Conservation (phyloP, 2,113 vertebrate species). For the Anser cygnoides region DNA sequence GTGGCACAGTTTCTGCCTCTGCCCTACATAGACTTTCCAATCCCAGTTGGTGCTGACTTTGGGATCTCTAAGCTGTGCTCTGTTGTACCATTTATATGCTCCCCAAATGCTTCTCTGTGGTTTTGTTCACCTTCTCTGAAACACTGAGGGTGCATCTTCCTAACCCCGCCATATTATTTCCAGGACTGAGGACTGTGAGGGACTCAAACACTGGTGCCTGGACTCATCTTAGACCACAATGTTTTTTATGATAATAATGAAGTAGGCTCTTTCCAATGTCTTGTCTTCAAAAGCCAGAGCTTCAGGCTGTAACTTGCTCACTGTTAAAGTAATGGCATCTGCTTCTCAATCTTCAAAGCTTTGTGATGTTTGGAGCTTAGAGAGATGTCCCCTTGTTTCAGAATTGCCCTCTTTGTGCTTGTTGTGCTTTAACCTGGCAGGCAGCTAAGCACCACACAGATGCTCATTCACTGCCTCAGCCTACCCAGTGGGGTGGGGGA, state of each 20-base stretch:
- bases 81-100: not conserved
- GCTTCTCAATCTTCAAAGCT: not conserved
- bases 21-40: not conserved
- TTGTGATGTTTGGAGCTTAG: not conserved
- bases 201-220: not conserved
- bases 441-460: no score
- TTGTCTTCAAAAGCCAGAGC: not conserved
- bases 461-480: no score
- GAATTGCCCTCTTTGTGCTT: not conserved
- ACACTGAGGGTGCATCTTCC: not conserved
- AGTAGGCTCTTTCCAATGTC: not conserved
- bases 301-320: not conserved
- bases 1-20: not conserved
- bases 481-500: no score
- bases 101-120: no score
- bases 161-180: not conserved
- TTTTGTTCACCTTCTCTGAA: not conserved
- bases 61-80: no score
- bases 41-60: not conserved
- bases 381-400: not conserved
- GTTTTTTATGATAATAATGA: not conserved
- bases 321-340: not conserved
- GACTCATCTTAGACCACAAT: not conserved
- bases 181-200: not conserved
- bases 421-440: no score